Evolutionary conservation across 2,797 vertebrate species (phyloP), one percentile per base, ranked within the genome.

Genomic region (Ptychadena robeensis): DNA sequence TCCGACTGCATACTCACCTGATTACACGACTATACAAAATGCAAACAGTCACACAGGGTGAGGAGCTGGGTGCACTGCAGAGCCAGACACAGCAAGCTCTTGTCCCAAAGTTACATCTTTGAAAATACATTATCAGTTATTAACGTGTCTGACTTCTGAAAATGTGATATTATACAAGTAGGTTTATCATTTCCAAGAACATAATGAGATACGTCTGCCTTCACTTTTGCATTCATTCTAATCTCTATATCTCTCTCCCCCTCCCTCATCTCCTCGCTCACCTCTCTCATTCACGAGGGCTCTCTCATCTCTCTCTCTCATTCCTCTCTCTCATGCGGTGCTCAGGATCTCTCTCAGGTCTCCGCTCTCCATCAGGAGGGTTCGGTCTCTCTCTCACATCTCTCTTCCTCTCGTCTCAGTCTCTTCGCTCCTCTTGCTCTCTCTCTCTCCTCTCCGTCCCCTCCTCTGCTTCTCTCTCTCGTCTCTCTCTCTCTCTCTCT

Each of bases 11-110:
- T 44, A 79, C 53, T 67, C 69, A 32, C 27, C 75, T 71, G 48
- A 61, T 61, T 61, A 64, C 73, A 40, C 34, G 48, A 66, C 27
- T 25, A 79, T 72, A 25, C 10, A 30, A 28, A 77, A 78, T 40
- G 57, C 82, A 83, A 63, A 82, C 53, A 73, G 44, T 31, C 2
- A 28, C 32, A 82, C n/a, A 15, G 66, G 66, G 53, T 66, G 22
- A 31, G 35, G 81, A 44, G 61, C 31, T n/a, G 27, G 61, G 61
- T 59, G 73, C 35, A 75, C 59, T n/a, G 73, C 44, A 53, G 44
- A 1, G 2, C 9, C 40, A 35, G 74, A 35, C 14, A 66, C 4
- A 27, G 68, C 44, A 31, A 71, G 59, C 64, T 12, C 27, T 15
- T 30, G 12, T 31, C 76, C 40, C 34, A 80, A 80, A 84, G 64